Evolutionary conservation across 2,888 invertebrate species (phyloP).

Genomic region (Pseudeuparius sepicola): DNA sequence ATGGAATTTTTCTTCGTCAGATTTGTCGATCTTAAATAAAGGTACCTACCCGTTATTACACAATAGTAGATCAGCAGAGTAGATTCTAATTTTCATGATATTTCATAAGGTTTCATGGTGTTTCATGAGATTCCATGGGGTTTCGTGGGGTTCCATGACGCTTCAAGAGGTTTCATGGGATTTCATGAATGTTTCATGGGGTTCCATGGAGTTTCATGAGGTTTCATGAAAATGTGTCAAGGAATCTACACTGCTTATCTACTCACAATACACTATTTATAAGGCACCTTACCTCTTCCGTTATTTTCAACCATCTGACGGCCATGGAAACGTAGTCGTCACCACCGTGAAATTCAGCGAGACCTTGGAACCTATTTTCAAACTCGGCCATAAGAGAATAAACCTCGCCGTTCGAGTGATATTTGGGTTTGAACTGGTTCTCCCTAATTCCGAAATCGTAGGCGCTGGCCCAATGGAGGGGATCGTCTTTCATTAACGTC

Average conservation of each 20-base stretch:
- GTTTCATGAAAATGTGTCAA: no score
- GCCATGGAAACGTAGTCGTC: conserved; percentile 55
- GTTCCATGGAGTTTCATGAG: no score
- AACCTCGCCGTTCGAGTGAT: conserved; percentile 56
- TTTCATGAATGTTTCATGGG: no score
- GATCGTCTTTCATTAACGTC: conserved; percentile 70
- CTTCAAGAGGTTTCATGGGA: no score
- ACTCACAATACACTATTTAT: no score
- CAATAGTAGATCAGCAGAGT: conserved; percentile 11
- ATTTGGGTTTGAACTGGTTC: conserved; percentile 55
- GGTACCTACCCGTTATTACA: background rate
- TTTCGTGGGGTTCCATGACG: no score
- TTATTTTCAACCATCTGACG: conserved; percentile 63
- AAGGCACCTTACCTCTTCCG: conserved; percentile 54
- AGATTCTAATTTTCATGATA: conserved; percentile 8
- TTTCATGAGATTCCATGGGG: no score
- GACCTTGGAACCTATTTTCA: conserved; percentile 54
- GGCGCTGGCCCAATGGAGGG: conserved; percentile 73
- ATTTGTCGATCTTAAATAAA: conserved; percentile 54
- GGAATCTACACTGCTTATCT: no score
- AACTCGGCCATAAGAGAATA: conserved; percentile 54
- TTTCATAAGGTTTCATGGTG: no score
- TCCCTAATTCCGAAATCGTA: conserved; percentile 64
- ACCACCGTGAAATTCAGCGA: conserved; percentile 61
- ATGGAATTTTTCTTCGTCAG: conserved; percentile 74